Evolutionary conservation across 2,888 invertebrate species (phyloP).

Genomic region (Cinara cedri): DNA sequence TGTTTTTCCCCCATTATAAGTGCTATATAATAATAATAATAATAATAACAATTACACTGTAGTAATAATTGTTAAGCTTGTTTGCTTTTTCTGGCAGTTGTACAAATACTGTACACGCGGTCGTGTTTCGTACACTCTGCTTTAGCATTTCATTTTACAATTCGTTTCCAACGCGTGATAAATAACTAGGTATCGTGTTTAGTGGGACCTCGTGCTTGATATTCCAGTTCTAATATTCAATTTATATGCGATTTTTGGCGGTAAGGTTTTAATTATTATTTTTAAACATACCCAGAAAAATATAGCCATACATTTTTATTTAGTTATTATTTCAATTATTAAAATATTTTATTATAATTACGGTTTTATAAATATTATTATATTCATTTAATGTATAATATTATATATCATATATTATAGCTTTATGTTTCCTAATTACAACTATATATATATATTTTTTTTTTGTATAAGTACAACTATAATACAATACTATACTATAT

Average conservation of each 20-base stretch:
- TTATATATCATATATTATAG: too few relatives aligned
- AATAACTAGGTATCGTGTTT: not conserved
- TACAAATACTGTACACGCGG: slow-evolving; percentile 37
- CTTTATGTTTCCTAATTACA: too few relatives aligned
- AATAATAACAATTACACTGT: slow-evolving; percentile 17
- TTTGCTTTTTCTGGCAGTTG: slow-evolving; percentile 40
- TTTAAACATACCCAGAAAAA: too few relatives aligned
- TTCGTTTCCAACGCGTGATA: slow-evolving; percentile 11
- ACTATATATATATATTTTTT: too few relatives aligned
- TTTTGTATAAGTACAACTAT: too few relatives aligned
- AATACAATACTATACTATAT: too few relatives aligned
- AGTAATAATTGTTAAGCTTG: slow-evolving; percentile 29
- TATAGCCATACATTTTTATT: too few relatives aligned
- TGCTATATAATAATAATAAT: slow-evolving; percentile 13
- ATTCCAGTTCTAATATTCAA: not conserved
- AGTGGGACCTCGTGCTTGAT: slow-evolving; percentile 7
- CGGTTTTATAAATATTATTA: not conserved
- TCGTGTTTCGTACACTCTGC: slow-evolving; percentile 1
- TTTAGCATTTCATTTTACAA: slow-evolving; percentile 12
- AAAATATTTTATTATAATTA: slow-evolving; percentile 11
- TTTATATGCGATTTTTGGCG: slow-evolving; percentile 34
- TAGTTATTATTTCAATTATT: not conserved
- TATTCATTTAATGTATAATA: too few relatives aligned
- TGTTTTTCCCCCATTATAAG: not conserved
- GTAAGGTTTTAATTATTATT: too few relatives aligned